Conservation (phyloP, 2,888 invertebrate genomes). For the Leucophora obtusa region DNA sequence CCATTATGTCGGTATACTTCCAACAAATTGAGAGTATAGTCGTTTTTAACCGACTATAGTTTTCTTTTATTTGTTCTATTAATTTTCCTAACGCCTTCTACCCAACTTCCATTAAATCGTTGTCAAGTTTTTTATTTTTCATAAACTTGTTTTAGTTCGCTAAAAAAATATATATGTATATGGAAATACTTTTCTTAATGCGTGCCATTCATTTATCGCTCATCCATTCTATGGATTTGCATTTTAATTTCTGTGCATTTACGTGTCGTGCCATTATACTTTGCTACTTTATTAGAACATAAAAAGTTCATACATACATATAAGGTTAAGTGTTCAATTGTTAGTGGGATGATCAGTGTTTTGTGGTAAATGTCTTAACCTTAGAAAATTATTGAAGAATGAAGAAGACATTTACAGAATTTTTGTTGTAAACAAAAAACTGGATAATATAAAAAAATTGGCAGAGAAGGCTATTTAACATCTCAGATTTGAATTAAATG, state of each 20-base stretch:
- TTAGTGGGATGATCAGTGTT: not conserved
- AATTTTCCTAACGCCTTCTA: not conserved
- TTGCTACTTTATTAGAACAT: not conserved
- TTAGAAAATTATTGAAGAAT: too few relatives aligned
- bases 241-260: constrained; percentile 51
- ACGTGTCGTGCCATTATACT: constrained; percentile 36
- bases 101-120: constrained; percentile 35
- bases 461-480: too few relatives aligned
- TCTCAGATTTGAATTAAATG: too few relatives aligned
- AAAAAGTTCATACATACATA: not conserved
- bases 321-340: constrained; percentile 36
- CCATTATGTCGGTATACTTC: too few relatives aligned
- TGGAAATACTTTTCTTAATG: constrained; percentile 44
- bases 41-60: constrained; percentile 1
- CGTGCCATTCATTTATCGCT: constrained; percentile 52
- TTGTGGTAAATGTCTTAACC: not conserved
- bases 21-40: too few relatives aligned
- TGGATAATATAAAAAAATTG: too few relatives aligned
- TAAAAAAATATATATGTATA: not conserved
- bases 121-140: constrained; percentile 43
- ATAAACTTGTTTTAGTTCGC: constrained; percentile 34
- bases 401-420: too few relatives aligned
- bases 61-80: not conserved
- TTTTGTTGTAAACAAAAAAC: too few relatives aligned
- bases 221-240: constrained; percentile 43